Evolutionary conservation across 2,113 vertebrate species (phyloP), one percentile per base, ranked within the genome.

Genomic region (Phylloscopus trochiloides): DNA sequence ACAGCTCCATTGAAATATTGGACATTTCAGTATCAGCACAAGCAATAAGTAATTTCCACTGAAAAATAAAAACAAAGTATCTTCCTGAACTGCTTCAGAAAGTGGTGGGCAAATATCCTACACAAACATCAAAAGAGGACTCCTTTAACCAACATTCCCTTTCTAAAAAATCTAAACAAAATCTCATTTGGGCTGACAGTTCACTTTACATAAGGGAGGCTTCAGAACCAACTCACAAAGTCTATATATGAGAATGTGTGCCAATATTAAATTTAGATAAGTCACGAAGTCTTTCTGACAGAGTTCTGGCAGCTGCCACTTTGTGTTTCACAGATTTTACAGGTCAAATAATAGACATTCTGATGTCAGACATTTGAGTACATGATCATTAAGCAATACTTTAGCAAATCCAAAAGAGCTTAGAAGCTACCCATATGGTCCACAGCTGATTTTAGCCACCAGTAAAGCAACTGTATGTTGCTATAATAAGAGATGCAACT

Each of bases 331-430:
- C 43, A 80, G 50, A 59, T 91, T 95, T 92, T 86, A 89, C 74
- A 94, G 88, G 78, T 86, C 93, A 94, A 82, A 86, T 88, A 75
- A 95, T 38, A 92, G 86, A 86, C 38, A 54, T 13, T 38, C 31
- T 62, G 71, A 91, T 90, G 73, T 66, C 80, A 91, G 87, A 42
- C 55, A 79, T 73, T 47, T 43, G 57, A 88, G 81, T 55, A 86
- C 51, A 38, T 0, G 7, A 88, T 31, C 96, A 95, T 80, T 71
- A 84, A 93, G 84, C 40, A 71, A 87, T 76, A 86, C 48, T 96
- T 96, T 6, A 72, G 78, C 34, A 95, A 92, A 92, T 91, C 78
- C 85, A 43, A 45, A 92, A 96, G 75, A 92, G 88, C 88, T 96
- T 86, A 91, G 76, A 72, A 88, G 43, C 48, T 28, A 45, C 62